Evolutionary conservation across 1,140 invertebrate genomes (phyloP), one percentile per base, ranked within the genome.

Genomic region (Papilio polytes): DNA sequence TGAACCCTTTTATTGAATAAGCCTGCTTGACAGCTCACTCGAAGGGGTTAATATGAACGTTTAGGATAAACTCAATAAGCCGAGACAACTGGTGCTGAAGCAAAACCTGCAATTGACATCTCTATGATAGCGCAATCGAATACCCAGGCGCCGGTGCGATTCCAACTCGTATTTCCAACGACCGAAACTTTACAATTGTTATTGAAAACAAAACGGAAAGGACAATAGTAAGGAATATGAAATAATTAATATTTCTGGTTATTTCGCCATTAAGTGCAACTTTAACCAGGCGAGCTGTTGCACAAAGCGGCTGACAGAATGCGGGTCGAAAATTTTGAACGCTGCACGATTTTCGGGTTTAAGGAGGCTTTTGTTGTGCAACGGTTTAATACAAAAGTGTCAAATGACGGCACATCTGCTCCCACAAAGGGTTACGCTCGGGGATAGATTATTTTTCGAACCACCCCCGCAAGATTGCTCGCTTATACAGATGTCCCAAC

Each of bases 331-430:
- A 90, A 92, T 91, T 87, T 89, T 90, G 87, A 92, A 90, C 91
- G 92, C 85, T 92, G 89, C 89, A 94, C 92, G 94, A 91, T 93
- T 94, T 94, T 94, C 88, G 91, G 91, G 90, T 92, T 93, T 94
- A 95, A 95, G 94, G 90, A 94, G 88, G 87, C 91, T 89, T 93
- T 95, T 95, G 93, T 94, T 94, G 92, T 95, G 94, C 94, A 95
- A 95, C 91, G 92, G 92, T 92, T 94, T 95, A 95, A 93, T 95
- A 95, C 93, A 95, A 95, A 95, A 95, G 93, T 94, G 92, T 95
- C 92, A 93, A 95, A 95, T 95, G 93, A 95, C 93, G 92, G 89
- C 92, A 94, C 94, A 95, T 95, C 94, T 95, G 94, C 90, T 88
- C 82, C 83, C 90, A 94, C 92, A 95, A 95, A 94, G 94, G 94